These are phyloP conservation scores for Brienomyrus brachyistius DNA, from an alignment of 2,113 vertebrate genomes.

Conservation along the genomic window DNA sequence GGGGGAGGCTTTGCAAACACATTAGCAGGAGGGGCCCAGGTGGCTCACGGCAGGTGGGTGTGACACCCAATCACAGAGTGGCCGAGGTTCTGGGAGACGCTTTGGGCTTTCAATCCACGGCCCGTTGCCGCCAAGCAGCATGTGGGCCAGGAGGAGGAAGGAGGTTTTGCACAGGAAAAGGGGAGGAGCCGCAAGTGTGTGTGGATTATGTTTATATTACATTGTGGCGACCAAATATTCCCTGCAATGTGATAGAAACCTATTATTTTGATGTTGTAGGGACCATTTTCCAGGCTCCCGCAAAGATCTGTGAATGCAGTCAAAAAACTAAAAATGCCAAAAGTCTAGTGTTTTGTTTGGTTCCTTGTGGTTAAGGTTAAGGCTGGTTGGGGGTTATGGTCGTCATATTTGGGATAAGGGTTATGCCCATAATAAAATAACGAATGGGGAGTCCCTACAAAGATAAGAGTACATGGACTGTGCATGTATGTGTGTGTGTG, in stretches of 20 bases:
- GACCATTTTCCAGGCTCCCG: neutral
- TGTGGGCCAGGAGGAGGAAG: neutral
- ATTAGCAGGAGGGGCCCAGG: conserved; percentile 17
- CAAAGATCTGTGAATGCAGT: neutral
- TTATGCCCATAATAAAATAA: neutral
- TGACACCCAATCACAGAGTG: conserved; percentile 28
- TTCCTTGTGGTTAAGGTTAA: too few species aligned
- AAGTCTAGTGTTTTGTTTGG: too few species aligned
- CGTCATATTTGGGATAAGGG: too few species aligned
- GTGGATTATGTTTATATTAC: neutral
- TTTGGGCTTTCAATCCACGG: neutral
- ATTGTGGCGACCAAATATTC: neutral
- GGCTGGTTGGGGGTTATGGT: too few species aligned
- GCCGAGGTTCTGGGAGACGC: conserved; percentile 15
- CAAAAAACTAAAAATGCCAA: neutral
- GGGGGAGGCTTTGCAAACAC: conserved; percentile 24
- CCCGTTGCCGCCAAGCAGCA: neutral
- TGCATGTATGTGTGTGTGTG: neutral
- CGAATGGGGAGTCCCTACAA: neutral
- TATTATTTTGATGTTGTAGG: neutral
- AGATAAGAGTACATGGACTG: neutral
- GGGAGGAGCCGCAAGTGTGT: neutral
- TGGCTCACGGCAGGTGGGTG: conserved; percentile 30
- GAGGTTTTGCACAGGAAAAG: neutral
- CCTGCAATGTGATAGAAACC: neutral